A percentile compares a stretch with the other conserved stretches of the same genome.
phyloP scores from a whole-genome alignment of 2,888 invertebrate genomes.

The Acleris literana region DNA sequence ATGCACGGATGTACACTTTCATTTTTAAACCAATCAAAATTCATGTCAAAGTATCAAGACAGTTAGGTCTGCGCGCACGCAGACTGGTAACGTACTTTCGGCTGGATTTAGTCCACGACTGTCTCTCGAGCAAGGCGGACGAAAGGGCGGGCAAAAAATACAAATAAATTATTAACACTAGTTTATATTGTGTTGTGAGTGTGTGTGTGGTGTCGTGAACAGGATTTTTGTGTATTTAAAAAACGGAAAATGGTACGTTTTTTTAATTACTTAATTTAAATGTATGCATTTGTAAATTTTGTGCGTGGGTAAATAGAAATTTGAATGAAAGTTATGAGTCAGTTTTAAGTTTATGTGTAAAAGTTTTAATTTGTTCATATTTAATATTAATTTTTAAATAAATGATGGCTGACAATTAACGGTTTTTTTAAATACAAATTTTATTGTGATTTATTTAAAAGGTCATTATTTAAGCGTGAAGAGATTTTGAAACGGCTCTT shows the following conservation, averaged over 20 bases:
- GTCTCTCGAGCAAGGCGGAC: constrained; percentile 74
- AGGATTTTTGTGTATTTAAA: constrained; percentile 46
- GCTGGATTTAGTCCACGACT: constrained; percentile 73
- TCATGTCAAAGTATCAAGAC: constrained; percentile 73
- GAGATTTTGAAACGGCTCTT: not conserved
- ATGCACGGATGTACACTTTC: constrained; percentile 61
- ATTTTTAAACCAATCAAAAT: constrained; percentile 72
- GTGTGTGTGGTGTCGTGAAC: constrained; percentile 47
- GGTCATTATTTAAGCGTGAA: too few species aligned
- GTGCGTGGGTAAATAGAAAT: constrained; percentile 28
- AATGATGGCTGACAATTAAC: too few species aligned
- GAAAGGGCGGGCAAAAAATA: constrained; percentile 60
- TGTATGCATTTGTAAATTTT: not conserved
- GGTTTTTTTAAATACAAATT: too few species aligned
- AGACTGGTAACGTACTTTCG: constrained; percentile 72
- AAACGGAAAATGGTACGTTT: constrained; percentile 71
- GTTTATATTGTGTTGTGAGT: constrained; percentile 52
- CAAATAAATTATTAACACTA: constrained; percentile 51
- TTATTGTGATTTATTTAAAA: too few species aligned
- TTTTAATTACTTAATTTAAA: constrained; percentile 20
- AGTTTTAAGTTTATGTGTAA: constrained; percentile 19
- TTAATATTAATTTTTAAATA: not conserved
- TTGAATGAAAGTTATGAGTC: constrained; percentile 31
- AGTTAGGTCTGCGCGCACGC: constrained; percentile 73
- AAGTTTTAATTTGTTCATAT: not conserved